Evolutionary conservation across 2,888 invertebrate genomes (phyloP).

Genomic region (Acleris cristana): DNA sequence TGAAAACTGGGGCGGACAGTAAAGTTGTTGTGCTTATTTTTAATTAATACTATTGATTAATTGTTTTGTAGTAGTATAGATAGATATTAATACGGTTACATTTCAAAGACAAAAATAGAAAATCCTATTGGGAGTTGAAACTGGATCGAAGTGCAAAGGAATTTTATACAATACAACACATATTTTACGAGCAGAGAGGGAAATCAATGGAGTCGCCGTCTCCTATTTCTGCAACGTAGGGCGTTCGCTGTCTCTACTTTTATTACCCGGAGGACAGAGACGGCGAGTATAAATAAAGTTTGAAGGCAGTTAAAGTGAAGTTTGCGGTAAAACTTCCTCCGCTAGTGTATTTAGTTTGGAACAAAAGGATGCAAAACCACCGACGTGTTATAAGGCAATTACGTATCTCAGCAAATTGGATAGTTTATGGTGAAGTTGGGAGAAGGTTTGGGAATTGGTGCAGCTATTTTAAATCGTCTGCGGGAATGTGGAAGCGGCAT

Average conservation of each 20-base stretch:
- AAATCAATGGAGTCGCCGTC: conserved; percentile 5
- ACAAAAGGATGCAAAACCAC: conserved; percentile 1
- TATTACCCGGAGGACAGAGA: conserved; percentile 20
- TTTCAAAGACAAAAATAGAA: not conserved
- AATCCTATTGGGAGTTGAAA: not conserved
- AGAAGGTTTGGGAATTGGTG: too few species aligned
- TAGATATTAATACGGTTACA: too few species aligned
- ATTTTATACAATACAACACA: conserved; percentile 6
- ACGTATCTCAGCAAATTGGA: too few species aligned
- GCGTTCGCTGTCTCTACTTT: conserved; percentile 12
- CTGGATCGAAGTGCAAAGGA: not conserved
- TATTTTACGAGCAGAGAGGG: conserved; percentile 11
- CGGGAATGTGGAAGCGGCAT: too few species aligned
- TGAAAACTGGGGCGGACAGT: too few species aligned
- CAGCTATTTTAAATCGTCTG: too few species aligned
- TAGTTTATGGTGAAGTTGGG: too few species aligned
- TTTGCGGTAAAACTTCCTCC: conserved; percentile 2
- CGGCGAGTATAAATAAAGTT: not conserved
- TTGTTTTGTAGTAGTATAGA: too few species aligned
- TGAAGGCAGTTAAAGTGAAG: conserved; percentile 3
- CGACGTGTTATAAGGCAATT: too few species aligned
- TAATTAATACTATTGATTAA: too few species aligned
- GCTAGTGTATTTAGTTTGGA: not conserved
- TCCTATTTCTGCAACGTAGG: not conserved
- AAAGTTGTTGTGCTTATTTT: too few species aligned